Evolutionary conservation across 2,888 invertebrate genomes (phyloP).

Genomic region (Geophilus truncorum): DNA sequence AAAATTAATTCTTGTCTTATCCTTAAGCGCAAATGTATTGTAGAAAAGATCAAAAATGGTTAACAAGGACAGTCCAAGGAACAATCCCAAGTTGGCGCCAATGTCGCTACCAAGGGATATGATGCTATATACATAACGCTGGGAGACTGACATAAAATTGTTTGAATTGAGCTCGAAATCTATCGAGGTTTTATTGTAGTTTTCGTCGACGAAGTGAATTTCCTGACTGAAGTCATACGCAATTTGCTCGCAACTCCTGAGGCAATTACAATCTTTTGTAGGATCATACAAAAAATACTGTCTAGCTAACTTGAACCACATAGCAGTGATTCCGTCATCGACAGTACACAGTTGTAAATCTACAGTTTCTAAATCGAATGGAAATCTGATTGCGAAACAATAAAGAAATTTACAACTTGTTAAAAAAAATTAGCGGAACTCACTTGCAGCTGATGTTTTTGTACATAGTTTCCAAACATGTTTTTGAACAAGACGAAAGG

Average conservation of each 20-base stretch:
- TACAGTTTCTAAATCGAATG: not conserved
- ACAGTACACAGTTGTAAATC: too few species aligned
- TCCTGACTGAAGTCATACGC: not conserved
- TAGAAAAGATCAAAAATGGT: not conserved
- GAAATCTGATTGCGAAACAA: too few species aligned
- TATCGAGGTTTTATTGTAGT: not conserved
- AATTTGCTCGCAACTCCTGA: not conserved
- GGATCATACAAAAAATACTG: too few species aligned
- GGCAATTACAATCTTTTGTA: not conserved
- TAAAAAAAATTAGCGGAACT: not conserved
- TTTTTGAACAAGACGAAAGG: not conserved
- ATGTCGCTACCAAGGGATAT: not conserved
- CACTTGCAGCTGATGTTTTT: not conserved
- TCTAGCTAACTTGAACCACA: too few species aligned
- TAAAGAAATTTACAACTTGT: too few species aligned
- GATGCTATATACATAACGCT: not conserved
- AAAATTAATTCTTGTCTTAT: too few species aligned
- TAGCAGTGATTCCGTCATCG: too few species aligned
- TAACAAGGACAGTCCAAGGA: not conserved
- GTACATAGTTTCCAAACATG: not conserved
- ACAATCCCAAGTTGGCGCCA: not conserved
- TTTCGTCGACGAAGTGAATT: not conserved
- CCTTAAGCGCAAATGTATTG: not conserved
- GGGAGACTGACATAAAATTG: not conserved
- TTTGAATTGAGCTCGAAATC: not conserved